Percentiles rank a stretch among this genome's conserved stretches.
These are phyloP conservation scores for Whitmania pigra DNA, from an alignment of 1,140 invertebrate species.

Conservation along the genomic window DNA sequence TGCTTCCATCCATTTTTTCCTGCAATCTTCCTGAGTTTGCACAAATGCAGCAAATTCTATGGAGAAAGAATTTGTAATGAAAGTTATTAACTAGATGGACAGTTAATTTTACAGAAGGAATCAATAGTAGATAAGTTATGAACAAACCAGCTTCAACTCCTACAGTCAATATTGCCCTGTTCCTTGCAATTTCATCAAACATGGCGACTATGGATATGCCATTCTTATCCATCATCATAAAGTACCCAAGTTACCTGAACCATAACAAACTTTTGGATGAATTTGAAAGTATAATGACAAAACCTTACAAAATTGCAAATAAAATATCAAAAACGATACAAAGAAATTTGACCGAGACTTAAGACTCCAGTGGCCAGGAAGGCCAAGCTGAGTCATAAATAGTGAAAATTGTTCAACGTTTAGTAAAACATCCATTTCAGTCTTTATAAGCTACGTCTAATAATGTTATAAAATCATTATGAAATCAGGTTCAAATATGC, in stretches of 20 bases:
- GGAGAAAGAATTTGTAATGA: constrained; percentile 17
- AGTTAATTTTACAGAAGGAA: not conserved
- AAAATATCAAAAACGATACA: no score
- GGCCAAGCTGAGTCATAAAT: no score
- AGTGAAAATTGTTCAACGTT: no score
- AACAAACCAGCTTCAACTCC: constrained; percentile 37
- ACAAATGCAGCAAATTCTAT: constrained; percentile 59
- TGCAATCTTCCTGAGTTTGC: constrained; percentile 56
- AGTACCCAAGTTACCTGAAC: constrained; percentile 20
- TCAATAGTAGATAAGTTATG: not conserved
- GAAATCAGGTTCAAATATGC: no score
- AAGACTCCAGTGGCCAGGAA: no score
- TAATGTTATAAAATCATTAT: no score
- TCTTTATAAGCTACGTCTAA: no score
- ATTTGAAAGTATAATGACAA: no score
- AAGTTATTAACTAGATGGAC: not conserved
- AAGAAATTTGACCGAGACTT: no score
- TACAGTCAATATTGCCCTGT: constrained; percentile 32
- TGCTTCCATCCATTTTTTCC: constrained; percentile 54
- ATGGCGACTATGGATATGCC: constrained; percentile 36
- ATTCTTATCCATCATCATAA: constrained; percentile 27
- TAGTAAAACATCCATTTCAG: no score
- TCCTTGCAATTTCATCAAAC: constrained; percentile 41
- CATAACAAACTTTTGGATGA: no score
- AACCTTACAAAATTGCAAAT: no score